A percentile compares a stretch with the other conserved stretches of the same genome.
These are phyloP conservation scores for Hippocampus barbouri DNA, from an alignment of 2,113 vertebrate genomes.

Conservation along the genomic window DNA sequence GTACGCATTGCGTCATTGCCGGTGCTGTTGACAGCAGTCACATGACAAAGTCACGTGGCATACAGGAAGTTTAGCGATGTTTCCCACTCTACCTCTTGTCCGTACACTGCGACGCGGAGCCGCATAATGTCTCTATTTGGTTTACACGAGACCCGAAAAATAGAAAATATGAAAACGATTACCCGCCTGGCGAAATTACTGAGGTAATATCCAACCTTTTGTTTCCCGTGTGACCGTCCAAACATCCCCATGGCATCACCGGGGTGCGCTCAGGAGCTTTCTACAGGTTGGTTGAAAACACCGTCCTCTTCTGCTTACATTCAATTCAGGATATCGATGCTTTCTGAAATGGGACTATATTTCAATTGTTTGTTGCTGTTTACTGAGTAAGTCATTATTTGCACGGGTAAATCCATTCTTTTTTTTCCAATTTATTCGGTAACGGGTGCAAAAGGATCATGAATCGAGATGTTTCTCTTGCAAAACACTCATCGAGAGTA, in stretches of 20 bases:
- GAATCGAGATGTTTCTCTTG: neutral
- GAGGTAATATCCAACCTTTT: neutral
- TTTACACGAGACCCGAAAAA: no score
- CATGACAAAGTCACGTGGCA: conserved; percentile 44
- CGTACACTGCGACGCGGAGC: conserved; percentile 2
- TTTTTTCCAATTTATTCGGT: neutral
- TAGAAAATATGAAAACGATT: neutral
- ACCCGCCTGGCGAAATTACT: neutral
- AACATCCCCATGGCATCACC: conserved; percentile 51
- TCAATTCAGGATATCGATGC: neutral
- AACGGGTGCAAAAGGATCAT: neutral
- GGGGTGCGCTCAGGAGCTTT: conserved; percentile 35
- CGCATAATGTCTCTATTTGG: neutral
- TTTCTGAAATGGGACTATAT: neutral
- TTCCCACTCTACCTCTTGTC: conserved; percentile 34
- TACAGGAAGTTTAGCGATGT: conserved; percentile 34
- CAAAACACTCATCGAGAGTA: neutral
- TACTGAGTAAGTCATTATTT: neutral
- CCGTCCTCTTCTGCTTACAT: neutral
- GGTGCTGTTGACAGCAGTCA: conserved; percentile 16
- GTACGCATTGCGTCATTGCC: neutral
- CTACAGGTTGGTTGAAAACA: conserved; percentile 51
- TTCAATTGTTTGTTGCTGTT: neutral
- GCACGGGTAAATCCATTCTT: neutral
- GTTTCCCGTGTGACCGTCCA: conserved; percentile 9